Evolutionary conservation across 1,140 invertebrate species (phyloP), one percentile per base, ranked within the genome.

Genomic region (Brachionus rotundiformis): DNA sequence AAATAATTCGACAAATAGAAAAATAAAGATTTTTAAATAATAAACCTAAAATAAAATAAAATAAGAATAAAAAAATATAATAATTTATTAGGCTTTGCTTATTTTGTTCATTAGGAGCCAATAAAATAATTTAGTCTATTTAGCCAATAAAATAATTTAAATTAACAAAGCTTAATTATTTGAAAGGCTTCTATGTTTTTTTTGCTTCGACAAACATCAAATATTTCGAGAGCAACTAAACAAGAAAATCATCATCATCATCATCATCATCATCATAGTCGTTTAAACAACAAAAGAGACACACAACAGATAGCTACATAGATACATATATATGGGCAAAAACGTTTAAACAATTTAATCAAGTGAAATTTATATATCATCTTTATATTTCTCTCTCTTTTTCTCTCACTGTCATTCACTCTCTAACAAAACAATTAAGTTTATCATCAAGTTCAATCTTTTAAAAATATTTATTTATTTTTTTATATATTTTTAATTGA

Each of bases 281-380:
- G 11, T 29, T 6, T 10, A 65, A 65, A 10, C 11, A 31, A 65
- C 25, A 65, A 65, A 7, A 31, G 13, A 31, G 10, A 65, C 11
- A 65, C 13, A 65, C 1, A 63, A 63, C 8, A 63, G 29, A 63
- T 6, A 25, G 11, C 27, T 2, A 63, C 2, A 63, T 13, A 63
- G 25, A 63, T 7, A 2, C 3, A 31, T 8, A 25, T 4, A 44
- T 19, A 41, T 19, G 23, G n/a, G 39, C n/a, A 68, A 25, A 73
- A 44, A 47, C 33, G 39, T 23, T 44, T 44, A 73, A 73, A 73
- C 33, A 73, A 73, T 73, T 73, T 44, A 73, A 73, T 73, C 68
- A 73, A 73, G 36, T 73, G 68, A 44, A 73, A 73, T 44, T 73
- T 73, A 73, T 73, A 44, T 73, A 73, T 73, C 68, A 73, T 73